These are phyloP conservation scores for Synanceia verrucosa DNA, from an alignment of 2,797 vertebrate species.

Conservation along the genomic window DNA sequence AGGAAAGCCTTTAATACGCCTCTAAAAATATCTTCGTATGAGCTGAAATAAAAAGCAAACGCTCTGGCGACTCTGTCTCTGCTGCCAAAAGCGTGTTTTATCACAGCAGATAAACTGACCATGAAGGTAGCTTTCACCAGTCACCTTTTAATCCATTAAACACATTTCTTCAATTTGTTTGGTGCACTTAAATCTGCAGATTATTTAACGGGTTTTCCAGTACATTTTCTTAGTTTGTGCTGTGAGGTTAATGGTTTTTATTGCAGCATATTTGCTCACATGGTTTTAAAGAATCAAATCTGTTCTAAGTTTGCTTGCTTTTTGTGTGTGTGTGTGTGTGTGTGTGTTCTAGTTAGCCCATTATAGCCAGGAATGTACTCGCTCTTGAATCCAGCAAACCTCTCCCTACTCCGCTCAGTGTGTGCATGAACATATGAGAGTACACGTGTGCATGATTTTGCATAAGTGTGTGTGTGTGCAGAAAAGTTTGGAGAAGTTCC, in stretches of 20 bases:
- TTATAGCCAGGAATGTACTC: conserved; percentile 75
- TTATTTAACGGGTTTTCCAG: not conserved
- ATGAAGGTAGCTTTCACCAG: conserved; percentile 4
- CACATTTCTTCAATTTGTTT: not conserved
- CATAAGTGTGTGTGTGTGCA: not conserved
- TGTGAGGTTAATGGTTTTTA: conserved; percentile 14
- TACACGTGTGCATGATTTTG: conserved; percentile 36
- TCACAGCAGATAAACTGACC: conserved; percentile 3
- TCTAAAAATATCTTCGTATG: conserved; percentile 27
- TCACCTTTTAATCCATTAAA: not conserved
- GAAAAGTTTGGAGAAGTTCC: conserved; percentile 40
- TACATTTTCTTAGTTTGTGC: not conserved
- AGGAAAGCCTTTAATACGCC: conserved; percentile 1
- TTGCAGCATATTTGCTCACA: conserved; percentile 1
- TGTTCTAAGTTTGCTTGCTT: conserved; percentile 45
- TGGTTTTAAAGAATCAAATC: conserved; percentile 31
- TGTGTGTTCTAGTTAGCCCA: conserved; percentile 56
- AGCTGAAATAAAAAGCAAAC: conserved; percentile 1
- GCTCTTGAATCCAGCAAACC: conserved; percentile 70
- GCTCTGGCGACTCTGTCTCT: conserved; percentile 1
- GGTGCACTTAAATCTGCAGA: not conserved
- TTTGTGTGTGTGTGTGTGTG: conserved; percentile 6
- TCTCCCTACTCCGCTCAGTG: conserved; percentile 61
- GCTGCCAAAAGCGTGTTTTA: conserved; percentile 14
- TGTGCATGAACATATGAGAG: conserved; percentile 27